Percentiles rank a stretch among this genome's conserved stretches.
Conservation (phyloP, 2,888 invertebrate genomes). For the Pollenia griseotomentosa region DNA sequence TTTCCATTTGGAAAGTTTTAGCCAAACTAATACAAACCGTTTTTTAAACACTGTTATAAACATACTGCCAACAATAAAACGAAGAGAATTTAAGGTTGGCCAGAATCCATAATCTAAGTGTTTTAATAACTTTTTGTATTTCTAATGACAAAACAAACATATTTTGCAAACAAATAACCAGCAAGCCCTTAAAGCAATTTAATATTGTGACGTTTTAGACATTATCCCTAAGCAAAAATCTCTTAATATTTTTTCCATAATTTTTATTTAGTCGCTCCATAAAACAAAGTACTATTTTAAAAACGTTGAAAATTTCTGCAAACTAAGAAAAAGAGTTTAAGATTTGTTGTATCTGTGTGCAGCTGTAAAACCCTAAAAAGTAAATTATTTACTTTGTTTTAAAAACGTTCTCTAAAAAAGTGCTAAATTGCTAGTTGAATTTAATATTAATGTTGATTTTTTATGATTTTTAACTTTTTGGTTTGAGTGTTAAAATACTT, state of each 20-base stretch:
- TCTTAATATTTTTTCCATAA: neutral
- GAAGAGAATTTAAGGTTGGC: neutral
- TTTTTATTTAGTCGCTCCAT: neutral
- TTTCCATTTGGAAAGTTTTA: too few relatives aligned
- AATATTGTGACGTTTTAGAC: neutral
- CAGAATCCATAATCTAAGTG: constrained; percentile 18
- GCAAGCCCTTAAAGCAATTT: neutral
- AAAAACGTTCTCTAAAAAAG: neutral
- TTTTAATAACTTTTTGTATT: constrained; percentile 8
- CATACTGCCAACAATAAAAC: neutral
- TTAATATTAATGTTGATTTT: neutral
- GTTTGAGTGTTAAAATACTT: constrained; percentile 11
- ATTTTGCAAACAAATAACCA: neutral
- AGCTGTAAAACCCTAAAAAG: too few relatives aligned
- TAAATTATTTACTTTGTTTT: neutral
- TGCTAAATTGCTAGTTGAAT: constrained; percentile 12
- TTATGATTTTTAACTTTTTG: neutral
- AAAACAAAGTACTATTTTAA: neutral
- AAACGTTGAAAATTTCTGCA: too few relatives aligned
- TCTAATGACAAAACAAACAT: neutral
- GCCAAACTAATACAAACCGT: too few relatives aligned
- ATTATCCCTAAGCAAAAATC: neutral
- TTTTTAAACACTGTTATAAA: neutral
- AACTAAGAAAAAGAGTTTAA: neutral
- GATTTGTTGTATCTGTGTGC: neutral